Conservation (phyloP, 2,888 invertebrate species). For the Atrina japonica region DNA sequence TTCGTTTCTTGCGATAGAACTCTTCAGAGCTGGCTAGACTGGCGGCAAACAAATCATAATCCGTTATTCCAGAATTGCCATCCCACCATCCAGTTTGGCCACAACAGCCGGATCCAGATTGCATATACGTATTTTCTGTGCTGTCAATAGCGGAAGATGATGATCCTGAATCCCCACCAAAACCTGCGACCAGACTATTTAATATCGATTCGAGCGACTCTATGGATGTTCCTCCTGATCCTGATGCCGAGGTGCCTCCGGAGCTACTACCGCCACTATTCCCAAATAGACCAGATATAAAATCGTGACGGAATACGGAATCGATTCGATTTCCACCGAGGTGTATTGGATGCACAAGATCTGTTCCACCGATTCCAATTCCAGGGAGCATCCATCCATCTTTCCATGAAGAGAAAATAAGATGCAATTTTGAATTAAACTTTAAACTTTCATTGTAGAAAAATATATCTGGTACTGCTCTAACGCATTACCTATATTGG, state of each 20-base stretch:
- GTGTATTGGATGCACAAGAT: too few relatives aligned
- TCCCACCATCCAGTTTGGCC: neutral
- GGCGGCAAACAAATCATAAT: conserved; percentile 6
- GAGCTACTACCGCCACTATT: conserved; percentile 2
- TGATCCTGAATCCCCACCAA: conserved; percentile 11
- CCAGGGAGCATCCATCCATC: too few relatives aligned
- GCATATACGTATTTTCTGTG: too few relatives aligned
- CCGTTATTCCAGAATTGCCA: neutral
- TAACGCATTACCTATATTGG: too few relatives aligned
- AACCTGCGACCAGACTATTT: conserved; percentile 21
- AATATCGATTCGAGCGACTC: conserved; percentile 38
- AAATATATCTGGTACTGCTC: too few relatives aligned
- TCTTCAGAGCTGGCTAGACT: conserved; percentile 14
- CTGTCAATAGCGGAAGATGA: conserved; percentile 1
- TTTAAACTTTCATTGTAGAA: too few relatives aligned
- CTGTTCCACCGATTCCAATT: too few relatives aligned
- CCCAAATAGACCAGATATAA: conserved; percentile 13
- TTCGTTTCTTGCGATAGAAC: conserved; percentile 27
- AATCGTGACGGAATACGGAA: neutral
- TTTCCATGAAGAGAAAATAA: too few relatives aligned
- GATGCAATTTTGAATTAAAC: too few relatives aligned
- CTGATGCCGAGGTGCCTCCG: neutral
- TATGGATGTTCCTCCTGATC: conserved; percentile 18
- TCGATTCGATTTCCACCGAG: too few relatives aligned
- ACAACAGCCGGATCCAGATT: neutral